Conservation (phyloP, 2,797 vertebrate species). For the Gallirallus australis region DNA sequence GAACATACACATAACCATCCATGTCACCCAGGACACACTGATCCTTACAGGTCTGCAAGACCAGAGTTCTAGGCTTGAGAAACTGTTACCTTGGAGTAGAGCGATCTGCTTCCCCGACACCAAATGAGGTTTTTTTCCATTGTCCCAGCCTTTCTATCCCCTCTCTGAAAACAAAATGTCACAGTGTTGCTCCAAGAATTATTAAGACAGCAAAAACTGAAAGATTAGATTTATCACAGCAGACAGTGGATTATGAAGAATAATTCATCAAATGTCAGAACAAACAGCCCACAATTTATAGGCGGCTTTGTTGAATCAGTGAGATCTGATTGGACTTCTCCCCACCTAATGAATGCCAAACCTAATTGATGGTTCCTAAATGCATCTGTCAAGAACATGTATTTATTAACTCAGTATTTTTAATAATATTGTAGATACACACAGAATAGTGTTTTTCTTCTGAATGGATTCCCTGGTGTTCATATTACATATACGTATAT, state of each 20-base stretch:
- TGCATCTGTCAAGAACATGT: constrained; percentile 68
- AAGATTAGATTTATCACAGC: constrained; percentile 83
- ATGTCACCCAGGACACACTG: neutral
- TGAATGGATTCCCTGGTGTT: neutral
- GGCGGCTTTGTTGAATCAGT: constrained; percentile 73
- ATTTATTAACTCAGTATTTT: constrained; percentile 78
- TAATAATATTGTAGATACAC: constrained; percentile 74
- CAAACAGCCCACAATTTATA: constrained; percentile 77
- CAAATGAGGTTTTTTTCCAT: neutral
- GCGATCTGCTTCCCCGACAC: neutral
- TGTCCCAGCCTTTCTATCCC: constrained; percentile 19
- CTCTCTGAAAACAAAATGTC: constrained; percentile 62
- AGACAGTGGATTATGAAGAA: constrained; percentile 82
- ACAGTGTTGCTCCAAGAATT: constrained; percentile 69
- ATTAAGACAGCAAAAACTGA: constrained; percentile 78
- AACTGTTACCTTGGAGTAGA: neutral
- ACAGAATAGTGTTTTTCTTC: constrained; percentile 26
- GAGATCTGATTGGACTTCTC: constrained; percentile 77
- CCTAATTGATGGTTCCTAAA: constrained; percentile 78
- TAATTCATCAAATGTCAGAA: constrained; percentile 84
- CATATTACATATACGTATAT: neutral
- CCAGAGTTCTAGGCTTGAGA: neutral
- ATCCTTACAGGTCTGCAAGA: neutral
- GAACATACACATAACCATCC: neutral
- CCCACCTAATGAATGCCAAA: constrained; percentile 75